Evolutionary conservation across 2,797 vertebrate genomes (phyloP), one percentile per base, ranked within the genome.

Genomic region (Enteromius paludinosus): DNA sequence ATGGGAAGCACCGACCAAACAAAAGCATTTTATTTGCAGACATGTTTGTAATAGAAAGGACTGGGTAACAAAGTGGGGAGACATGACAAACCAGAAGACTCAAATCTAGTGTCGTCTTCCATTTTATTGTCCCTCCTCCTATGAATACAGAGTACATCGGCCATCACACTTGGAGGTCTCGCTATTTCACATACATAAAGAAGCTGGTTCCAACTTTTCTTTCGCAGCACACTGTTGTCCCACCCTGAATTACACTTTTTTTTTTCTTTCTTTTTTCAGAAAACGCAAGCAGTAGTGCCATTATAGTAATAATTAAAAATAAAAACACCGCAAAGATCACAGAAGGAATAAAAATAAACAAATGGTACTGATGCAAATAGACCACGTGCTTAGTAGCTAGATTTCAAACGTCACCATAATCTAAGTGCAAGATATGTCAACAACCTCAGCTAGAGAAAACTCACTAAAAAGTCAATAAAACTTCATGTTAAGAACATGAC

Each of bases 11-110:
- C 86, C 92, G 90, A 92, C 83, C 83, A 89, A 91, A 94, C 93
- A 94, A 93, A 93, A 94, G 93, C 92, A 91, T 90, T 93, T 95
- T 92, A 93, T 93, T 93, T 93, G 92, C 92, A 94, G 89, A 93
- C 83, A 91, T 89, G 75, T 89, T 87, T 56, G 89, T 91, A 91
- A 91, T 87, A 91, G 92, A 92, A 93, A 90, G 90, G 91, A 91
- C 91, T 88, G 88, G 89, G 89, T 91, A 89, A 87, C 86, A 92
- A 87, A 79, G 90, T 90, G 88, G 89, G 70, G 45, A 78, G 35
- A 62, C 25, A 56, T 9, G 41, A 80, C 73, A 81, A 81, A 76
- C 43, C 33, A 41, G 52, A 49, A 64, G 23, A 83, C 69, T 83
- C 56, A n/a, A 59, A 71, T 28, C 47, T 61, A 61, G 76, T 73